Evolutionary conservation across 2,113 vertebrate species (phyloP).

Genomic region (Epinephelus moara): DNA sequence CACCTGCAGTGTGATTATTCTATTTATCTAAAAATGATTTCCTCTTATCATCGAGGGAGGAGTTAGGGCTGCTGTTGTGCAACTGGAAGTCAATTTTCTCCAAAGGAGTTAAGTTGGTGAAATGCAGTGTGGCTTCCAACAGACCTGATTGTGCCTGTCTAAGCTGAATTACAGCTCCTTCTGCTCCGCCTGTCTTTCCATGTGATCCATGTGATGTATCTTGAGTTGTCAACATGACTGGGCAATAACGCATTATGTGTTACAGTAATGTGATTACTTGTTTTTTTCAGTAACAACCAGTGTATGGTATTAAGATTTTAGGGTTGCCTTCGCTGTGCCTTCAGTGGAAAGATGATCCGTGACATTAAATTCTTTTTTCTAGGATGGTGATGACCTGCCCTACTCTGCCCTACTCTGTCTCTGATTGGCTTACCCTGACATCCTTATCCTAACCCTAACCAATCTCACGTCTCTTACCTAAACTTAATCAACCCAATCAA

Average conservation of each 20-base stretch:
- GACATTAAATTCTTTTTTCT: too few relatives aligned
- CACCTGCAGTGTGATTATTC: slow-evolving; percentile 39
- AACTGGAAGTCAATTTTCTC: slow-evolving; percentile 59
- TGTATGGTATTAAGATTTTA: not conserved
- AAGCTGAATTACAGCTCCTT: slow-evolving; percentile 9
- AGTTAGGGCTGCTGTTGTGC: slow-evolving; percentile 31
- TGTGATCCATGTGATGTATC: not conserved
- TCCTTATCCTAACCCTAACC: too few relatives aligned
- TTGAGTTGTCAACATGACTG: not conserved
- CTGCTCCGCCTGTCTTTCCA: not conserved
- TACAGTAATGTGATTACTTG: not conserved
- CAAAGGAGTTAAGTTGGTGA: slow-evolving; percentile 35
- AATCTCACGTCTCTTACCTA: too few relatives aligned
- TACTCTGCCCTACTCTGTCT: too few relatives aligned
- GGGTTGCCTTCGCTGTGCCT: not conserved
- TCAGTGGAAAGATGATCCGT: not conserved
- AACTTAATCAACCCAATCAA: too few relatives aligned
- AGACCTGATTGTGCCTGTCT: slow-evolving; percentile 13
- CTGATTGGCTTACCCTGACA: too few relatives aligned
- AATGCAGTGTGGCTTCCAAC: slow-evolving; percentile 23
- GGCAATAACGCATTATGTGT: not conserved
- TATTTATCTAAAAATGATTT: slow-evolving; percentile 61
- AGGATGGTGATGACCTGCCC: too few relatives aligned
- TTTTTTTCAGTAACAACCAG: not conserved
- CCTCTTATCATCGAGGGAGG: slow-evolving; percentile 44